These are phyloP conservation scores for Agrochola lota DNA, from an alignment of 2,888 invertebrate species.

Conservation along the genomic window DNA sequence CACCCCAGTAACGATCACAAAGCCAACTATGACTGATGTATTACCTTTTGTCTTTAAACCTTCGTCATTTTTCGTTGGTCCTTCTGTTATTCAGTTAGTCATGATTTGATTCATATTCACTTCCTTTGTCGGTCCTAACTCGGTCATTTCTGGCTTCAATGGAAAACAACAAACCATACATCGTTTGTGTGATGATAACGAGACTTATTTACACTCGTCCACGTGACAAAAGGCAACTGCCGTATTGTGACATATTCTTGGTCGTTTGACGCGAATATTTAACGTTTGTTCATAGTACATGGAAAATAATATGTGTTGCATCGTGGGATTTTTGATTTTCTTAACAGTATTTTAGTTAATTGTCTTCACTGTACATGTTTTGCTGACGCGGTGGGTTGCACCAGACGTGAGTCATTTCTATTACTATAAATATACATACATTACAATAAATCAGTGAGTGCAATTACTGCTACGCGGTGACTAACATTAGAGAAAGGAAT, in stretches of 20 bases:
- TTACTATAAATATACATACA: too few relatives aligned
- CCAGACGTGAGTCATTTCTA: too few relatives aligned
- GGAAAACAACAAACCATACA: not conserved
- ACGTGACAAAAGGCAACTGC: not conserved
- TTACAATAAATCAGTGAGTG: too few relatives aligned
- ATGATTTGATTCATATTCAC: slow-evolving; percentile 1
- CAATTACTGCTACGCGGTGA: too few relatives aligned
- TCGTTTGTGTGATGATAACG: slow-evolving; percentile 18
- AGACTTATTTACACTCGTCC: not conserved
- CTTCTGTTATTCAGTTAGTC: not conserved
- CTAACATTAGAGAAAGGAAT: too few relatives aligned
- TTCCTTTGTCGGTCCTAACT: not conserved
- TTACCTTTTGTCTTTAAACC: slow-evolving; percentile 4
- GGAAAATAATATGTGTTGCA: not conserved
- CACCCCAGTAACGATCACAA: slow-evolving; percentile 15
- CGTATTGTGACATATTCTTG: not conserved
- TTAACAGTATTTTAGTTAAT: not conserved
- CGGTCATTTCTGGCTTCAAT: slow-evolving; percentile 6
- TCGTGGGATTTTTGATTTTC: not conserved
- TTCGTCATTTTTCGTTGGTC: not conserved
- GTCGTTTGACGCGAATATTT: slow-evolving; percentile 12
- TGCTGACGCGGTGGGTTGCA: too few relatives aligned
- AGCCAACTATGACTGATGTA: slow-evolving; percentile 11
- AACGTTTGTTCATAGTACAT: not conserved
- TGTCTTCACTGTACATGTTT: too few relatives aligned